Evolutionary conservation across 2,113 vertebrate species (phyloP), one percentile per base, ranked within the genome.

Genomic region (Actenoides lindsayi): DNA sequence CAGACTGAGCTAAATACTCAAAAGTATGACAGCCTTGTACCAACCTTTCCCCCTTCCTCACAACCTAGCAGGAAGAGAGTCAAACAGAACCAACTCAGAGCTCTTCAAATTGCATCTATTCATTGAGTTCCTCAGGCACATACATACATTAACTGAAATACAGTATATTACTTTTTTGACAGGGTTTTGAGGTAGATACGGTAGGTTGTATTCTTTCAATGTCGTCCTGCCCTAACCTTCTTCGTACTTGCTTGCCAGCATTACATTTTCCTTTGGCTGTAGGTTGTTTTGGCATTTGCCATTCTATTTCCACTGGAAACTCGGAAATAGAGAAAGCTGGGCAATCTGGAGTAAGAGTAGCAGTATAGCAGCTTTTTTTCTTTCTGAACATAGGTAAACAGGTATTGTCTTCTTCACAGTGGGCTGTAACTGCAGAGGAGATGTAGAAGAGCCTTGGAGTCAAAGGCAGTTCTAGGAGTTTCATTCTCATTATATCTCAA

Each of bases 401-500:
- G 69, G 35, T 65, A 92, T 56, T 87, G 68, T n/a, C 74, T 59
- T 79, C 65, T 64, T 64, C 87, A 68, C 9, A 75, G 54, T 31
- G 51, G 71, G 21, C 46, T 88, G 4, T 83, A 82, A 62, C 57
- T 84, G 44, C 56, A 84, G 24, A 73, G 51, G 63, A 68, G 48
- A 94, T 46, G 70, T 89, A 87, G 42, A 70, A 81, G 77, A 86
- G 42, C 37, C 70, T 89, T 46, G 75, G 86, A 93, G 74, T 92
- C 77, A 94, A 94, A 92, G 85, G 70, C 69, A 89, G 44, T 80
- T 93, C 70, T 69, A 94, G 80, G 86, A 94, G 50, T 76, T 94
- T 89, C 41, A 37, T 83, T 79, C 92, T 89, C 85, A 94, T 95
- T 95, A 78, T 92, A 81, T 93, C 90, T 96, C 92, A 96, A 93